Conservation (phyloP, 2,888 invertebrate genomes). For the Tetramorium bicarinatum region DNA sequence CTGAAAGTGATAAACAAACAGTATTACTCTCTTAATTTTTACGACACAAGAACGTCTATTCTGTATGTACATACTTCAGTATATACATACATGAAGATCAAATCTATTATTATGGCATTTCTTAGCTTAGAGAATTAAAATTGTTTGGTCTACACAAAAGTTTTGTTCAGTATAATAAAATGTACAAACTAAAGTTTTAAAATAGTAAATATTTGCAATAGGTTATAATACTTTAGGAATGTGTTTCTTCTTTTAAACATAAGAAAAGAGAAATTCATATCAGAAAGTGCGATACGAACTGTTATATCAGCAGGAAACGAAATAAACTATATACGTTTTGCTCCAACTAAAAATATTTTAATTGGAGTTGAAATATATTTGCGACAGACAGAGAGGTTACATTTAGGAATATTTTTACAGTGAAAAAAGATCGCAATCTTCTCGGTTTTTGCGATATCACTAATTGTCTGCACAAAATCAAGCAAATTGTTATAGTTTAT, state of each 20-base stretch:
- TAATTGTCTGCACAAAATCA: not conserved
- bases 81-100: not conserved
- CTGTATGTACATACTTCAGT: too few relatives aligned
- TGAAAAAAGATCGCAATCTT: not conserved
- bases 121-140: not conserved
- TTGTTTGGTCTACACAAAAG: not conserved
- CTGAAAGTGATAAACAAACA: constrained; percentile 65
- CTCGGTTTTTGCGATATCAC: not conserved
- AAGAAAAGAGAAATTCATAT: not conserved
- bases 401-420: not conserved
- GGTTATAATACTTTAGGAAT: not conserved
- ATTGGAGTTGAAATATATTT: not conserved
- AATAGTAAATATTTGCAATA: not conserved
- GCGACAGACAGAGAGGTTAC: not conserved
- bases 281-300: not conserved
- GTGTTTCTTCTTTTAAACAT: not conserved
- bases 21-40: not conserved
- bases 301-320: not conserved
- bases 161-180: not conserved
- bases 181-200: not conserved
- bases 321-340: not conserved
- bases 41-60: not conserved
- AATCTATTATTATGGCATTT: not conserved
- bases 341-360: not conserved
- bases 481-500: not conserved